These are phyloP conservation scores for Trichopria drosophilae DNA, from an alignment of 2,888 invertebrate species.

Conservation along the genomic window DNA sequence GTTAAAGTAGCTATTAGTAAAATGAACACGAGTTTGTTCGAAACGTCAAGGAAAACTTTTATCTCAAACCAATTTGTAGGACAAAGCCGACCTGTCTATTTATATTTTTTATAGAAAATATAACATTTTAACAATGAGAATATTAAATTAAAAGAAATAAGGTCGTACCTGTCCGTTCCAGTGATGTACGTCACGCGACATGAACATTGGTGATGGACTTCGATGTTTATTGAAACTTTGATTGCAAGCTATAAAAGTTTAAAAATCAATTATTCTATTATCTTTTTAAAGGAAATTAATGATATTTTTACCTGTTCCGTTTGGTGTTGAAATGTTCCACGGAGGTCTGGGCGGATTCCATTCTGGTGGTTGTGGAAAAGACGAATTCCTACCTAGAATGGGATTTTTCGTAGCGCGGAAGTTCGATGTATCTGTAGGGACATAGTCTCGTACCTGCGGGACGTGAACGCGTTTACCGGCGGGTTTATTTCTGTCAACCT, in stretches of 20 bases:
- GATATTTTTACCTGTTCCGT: slow-evolving; percentile 41
- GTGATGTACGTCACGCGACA: slow-evolving; percentile 42
- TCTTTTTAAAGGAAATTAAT: not conserved
- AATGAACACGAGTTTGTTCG: too few relatives aligned
- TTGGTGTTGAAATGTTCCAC: slow-evolving; percentile 38
- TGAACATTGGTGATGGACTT: slow-evolving; percentile 52
- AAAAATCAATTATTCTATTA: slow-evolving; percentile 7
- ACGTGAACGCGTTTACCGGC: slow-evolving; percentile 43
- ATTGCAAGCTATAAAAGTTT: slow-evolving; percentile 35
- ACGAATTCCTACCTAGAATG: slow-evolving; percentile 48
- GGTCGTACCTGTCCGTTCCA: slow-evolving; percentile 49
- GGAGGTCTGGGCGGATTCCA: slow-evolving; percentile 41
- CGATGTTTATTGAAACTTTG: slow-evolving; percentile 48
- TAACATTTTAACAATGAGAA: not conserved
- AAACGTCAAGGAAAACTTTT: too few relatives aligned
- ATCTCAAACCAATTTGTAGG: too few relatives aligned
- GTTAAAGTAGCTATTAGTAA: too few relatives aligned
- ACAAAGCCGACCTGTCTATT: too few relatives aligned
- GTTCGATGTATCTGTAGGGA: slow-evolving; percentile 26
- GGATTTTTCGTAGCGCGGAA: slow-evolving; percentile 50
- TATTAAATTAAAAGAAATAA: slow-evolving; percentile 7
- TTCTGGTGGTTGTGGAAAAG: slow-evolving; percentile 43
- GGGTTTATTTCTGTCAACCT: slow-evolving; percentile 40
- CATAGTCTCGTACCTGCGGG: slow-evolving; percentile 44
- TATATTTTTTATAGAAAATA: too few relatives aligned